Evolutionary conservation across 1,140 invertebrate species (phyloP).

Genomic region (Saccostrea echinata): DNA sequence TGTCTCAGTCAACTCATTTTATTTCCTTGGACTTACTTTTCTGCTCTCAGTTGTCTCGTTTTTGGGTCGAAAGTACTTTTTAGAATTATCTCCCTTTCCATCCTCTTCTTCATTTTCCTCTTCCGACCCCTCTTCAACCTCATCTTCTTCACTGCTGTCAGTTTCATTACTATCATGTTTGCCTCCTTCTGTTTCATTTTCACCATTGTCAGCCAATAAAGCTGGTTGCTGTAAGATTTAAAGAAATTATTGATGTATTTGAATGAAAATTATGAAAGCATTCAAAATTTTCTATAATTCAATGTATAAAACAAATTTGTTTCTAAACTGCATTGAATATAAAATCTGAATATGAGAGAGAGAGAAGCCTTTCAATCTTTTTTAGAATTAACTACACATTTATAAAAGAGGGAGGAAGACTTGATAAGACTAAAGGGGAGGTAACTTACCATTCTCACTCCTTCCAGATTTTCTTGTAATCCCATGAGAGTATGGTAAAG

Average conservation of each 20-base stretch:
- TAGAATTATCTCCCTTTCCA: slow-evolving; percentile 2
- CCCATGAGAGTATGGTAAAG: slow-evolving; percentile 71
- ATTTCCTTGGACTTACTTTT: background rate
- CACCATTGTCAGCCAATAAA: slow-evolving; percentile 81
- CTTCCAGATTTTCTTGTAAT: slow-evolving; percentile 89
- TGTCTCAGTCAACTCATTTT: too few species aligned
- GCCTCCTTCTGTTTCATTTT: slow-evolving; percentile 64
- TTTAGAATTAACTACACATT: background rate
- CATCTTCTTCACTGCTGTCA: slow-evolving; percentile 80
- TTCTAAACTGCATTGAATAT: background rate
- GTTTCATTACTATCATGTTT: background rate
- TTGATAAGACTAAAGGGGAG: background rate
- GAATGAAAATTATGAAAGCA: background rate
- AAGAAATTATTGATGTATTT: background rate
- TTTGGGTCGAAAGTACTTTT: background rate
- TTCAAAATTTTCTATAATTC: background rate
- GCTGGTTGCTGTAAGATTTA: slow-evolving; percentile 1
- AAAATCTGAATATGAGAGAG: background rate
- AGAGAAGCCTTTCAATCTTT: background rate
- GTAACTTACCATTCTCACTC: slow-evolving; percentile 82
- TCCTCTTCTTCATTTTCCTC: background rate
- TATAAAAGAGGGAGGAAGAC: background rate
- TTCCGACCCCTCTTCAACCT: background rate
- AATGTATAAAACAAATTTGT: background rate
- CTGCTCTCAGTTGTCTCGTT: background rate